These are phyloP conservation scores for Eustalomyia histrio DNA, from an alignment of 2,888 invertebrate species.

Conservation along the genomic window DNA sequence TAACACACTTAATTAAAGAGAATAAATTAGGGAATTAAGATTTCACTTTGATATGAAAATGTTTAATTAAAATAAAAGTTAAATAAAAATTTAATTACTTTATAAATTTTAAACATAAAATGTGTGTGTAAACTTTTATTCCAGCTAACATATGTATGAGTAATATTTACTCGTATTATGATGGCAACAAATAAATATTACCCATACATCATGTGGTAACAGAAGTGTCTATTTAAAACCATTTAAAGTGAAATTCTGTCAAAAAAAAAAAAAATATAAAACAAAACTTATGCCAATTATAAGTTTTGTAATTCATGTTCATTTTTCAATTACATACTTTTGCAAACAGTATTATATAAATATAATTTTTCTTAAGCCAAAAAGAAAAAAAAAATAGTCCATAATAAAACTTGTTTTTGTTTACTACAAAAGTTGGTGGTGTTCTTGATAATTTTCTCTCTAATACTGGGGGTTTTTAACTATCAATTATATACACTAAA, in stretches of 20 bases:
- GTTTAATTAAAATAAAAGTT: background rate
- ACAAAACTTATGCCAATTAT: conserved; percentile 20
- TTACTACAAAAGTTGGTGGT: background rate
- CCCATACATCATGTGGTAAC: conserved; percentile 16
- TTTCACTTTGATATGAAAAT: background rate
- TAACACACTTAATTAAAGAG: conserved; percentile 6
- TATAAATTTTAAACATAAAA: too few species aligned
- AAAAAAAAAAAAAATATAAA: background rate
- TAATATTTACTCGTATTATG: too few species aligned
- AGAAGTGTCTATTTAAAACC: background rate
- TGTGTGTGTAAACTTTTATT: too few species aligned
- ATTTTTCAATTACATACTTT: conserved; percentile 13
- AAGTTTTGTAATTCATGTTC: background rate
- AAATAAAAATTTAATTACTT: too few species aligned
- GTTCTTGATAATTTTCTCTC: background rate
- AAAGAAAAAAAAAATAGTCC: too few species aligned
- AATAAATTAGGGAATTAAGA: background rate
- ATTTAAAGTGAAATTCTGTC: background rate
- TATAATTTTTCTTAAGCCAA: too few species aligned
- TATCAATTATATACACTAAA: conserved; percentile 41
- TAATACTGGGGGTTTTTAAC: background rate
- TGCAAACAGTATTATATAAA: too few species aligned
- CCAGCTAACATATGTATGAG: conserved; percentile 27
- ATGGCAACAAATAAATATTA: background rate
- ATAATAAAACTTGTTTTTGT: too few species aligned